Evolutionary conservation across 2,113 vertebrate species (phyloP), one percentile per base, ranked within the genome.

Genomic region (Nettapus auritus): DNA sequence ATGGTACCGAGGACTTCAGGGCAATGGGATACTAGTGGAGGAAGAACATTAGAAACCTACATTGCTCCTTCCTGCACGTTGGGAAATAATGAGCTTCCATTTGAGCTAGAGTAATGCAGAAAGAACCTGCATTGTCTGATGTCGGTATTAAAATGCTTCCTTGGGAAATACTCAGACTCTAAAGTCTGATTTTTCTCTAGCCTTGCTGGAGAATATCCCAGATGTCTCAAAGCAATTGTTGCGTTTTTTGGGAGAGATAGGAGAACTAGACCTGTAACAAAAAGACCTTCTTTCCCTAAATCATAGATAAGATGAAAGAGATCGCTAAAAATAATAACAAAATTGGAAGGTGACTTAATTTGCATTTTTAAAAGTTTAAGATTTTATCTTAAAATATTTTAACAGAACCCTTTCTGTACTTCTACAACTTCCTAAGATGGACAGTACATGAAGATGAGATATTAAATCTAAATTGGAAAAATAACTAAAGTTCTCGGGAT

Each of bases 391-490:
- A 6, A 0, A 3, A 10, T 75, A 10, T 36, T 91, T 44, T 62
- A 50, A 60, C 36, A 25, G 3, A 82, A 63, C 6, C 42, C 8
- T 83, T 71, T 8, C 4, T 26, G 22, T 75, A 42, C 36, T 70
- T 16, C 48, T 56, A 62, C 75, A 71, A 33, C 67, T 71, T 14
- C 17, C 52, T 55, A 17, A 86, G 36, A 38, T 71, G 78, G 73
- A 29, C 52, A 78, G 36, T 77, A 60, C 25, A 22, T 63, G 36
- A 78, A 91, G 69, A 56, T 48, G 33, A 77, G 13, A 40, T 69
- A 21, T 53, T 71, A 76, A 91, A 60, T 83, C 42, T 88, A 85
- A 94, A 63, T 40, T 63, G 28, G 62, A 96, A 90, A 88, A 67
- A 36, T 13, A 56, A 69, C 76, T 80, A 8, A 77, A 81, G 62